Evolutionary conservation across 2,113 vertebrate species (phyloP).

Genomic region (Electrona antarctica): DNA sequence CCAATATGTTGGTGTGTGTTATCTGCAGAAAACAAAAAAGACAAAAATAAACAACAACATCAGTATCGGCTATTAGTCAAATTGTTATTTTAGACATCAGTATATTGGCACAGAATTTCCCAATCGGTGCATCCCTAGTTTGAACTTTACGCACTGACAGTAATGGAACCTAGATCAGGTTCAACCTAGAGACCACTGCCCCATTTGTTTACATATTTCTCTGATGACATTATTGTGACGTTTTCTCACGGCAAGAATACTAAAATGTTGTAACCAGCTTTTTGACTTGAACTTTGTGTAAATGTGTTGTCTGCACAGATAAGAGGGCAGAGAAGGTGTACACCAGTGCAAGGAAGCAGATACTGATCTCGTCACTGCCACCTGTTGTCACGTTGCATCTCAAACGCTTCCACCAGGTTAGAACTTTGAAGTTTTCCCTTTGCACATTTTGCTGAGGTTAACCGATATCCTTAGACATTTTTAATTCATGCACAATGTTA

Average conservation of each 20-base stretch:
- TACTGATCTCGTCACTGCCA: slow-evolving; percentile 92
- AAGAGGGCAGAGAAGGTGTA: slow-evolving; percentile 89
- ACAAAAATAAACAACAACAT: no score
- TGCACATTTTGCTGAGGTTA: neutral
- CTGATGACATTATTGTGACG: neutral
- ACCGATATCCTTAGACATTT: neutral
- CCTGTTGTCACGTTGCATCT: slow-evolving; percentile 93
- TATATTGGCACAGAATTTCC: no score
- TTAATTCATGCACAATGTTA: neutral
- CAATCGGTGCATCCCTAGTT: no score
- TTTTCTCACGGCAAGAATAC: neutral
- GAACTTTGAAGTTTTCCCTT: neutral
- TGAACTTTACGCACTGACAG: no score
- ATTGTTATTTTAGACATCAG: no score
- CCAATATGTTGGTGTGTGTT: no score
- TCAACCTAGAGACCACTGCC: no score
- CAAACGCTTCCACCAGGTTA: slow-evolving; percentile 97
- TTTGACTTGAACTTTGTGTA: neutral
- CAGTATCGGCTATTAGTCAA: no score
- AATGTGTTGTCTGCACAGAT: slow-evolving; percentile 75
- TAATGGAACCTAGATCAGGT: no score
- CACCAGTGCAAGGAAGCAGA: slow-evolving; percentile 94
- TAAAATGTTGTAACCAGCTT: neutral
- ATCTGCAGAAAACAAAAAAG: no score
- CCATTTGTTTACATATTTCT: no score